phyloP scores from a whole-genome alignment of 2,888 invertebrate species.

The Digitonthophagus gazella region DNA sequence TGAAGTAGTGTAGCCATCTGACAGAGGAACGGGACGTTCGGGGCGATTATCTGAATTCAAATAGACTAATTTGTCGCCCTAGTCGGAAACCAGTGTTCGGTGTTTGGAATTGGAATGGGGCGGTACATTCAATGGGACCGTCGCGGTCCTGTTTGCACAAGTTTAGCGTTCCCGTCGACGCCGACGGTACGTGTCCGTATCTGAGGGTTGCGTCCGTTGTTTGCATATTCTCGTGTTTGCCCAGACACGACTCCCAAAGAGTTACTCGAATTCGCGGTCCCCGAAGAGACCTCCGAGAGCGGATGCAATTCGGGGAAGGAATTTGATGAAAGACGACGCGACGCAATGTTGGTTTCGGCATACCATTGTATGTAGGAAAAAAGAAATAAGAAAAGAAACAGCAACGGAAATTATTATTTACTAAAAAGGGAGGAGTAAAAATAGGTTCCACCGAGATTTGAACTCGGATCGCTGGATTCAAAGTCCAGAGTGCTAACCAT shows the following conservation, averaged over 20 bases:
- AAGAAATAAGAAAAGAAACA: too few relatives aligned
- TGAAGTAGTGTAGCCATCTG: not conserved
- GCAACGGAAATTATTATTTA: too few relatives aligned
- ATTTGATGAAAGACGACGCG: not conserved
- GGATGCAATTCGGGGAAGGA: not conserved
- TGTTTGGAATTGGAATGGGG: not conserved
- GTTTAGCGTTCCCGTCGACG: not conserved
- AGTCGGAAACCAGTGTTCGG: not conserved
- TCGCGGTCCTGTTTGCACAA: not conserved
- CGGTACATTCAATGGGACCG: not conserved
- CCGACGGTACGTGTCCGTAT: not conserved
- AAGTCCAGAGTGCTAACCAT: constrained; percentile 66
- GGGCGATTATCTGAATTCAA: not conserved
- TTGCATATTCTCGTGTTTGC: not conserved
- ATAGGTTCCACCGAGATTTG: constrained; percentile 62
- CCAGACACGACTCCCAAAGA: not conserved
- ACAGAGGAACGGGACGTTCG: not conserved
- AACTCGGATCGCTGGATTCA: constrained; percentile 64
- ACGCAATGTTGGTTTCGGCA: too few relatives aligned
- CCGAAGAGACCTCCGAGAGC: not conserved
- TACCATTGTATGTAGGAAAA: too few relatives aligned
- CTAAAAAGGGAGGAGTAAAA: too few relatives aligned
- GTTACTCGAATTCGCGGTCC: not conserved
- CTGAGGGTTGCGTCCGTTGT: not conserved
- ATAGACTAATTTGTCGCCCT: not conserved